Evolutionary conservation across 2,113 vertebrate species (phyloP).

Genomic region (Xiphorhynchus elegans): DNA sequence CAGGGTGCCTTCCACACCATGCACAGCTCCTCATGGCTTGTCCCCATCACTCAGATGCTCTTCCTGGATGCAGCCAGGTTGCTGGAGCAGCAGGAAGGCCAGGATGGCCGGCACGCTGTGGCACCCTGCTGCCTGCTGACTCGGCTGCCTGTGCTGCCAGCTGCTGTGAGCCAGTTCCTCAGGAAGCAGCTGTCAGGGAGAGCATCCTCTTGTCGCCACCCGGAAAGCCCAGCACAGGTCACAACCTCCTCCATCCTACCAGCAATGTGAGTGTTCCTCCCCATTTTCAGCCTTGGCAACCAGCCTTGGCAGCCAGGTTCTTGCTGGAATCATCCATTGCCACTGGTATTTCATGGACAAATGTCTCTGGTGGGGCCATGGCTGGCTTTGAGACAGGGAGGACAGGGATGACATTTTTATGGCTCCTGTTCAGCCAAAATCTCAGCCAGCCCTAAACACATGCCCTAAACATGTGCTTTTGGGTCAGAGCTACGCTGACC

Average conservation of each 20-base stretch:
- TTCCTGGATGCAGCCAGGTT: not conserved
- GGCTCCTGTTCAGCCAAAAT: not conserved
- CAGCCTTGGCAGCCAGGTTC: not conserved
- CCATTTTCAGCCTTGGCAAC: not conserved
- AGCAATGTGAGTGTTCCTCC: not conserved
- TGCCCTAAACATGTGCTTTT: not conserved
- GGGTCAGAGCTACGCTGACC: not conserved
- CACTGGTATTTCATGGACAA: not conserved
- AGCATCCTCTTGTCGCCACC: slow-evolving; percentile 23
- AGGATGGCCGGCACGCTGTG: accelerated
- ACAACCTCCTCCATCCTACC: not conserved
- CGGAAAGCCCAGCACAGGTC: slow-evolving; percentile 24
- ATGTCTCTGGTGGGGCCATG: not conserved
- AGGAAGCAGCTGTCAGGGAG: slow-evolving; percentile 26
- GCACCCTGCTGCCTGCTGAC: slow-evolving; percentile 20
- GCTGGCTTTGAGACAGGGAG: not conserved
- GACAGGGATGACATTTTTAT: not conserved
- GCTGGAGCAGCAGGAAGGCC: slow-evolving; percentile 7
- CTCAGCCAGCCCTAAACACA: not conserved
- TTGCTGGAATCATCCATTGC: not conserved
- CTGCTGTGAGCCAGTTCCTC: not conserved
- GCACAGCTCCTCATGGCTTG: not conserved
- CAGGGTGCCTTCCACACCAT: accelerated
- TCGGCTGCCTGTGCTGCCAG: not conserved
- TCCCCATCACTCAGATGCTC: not conserved